These are phyloP conservation scores for Drosophila barbarae DNA, from an alignment of 2,888 invertebrate genomes.

Conservation along the genomic window DNA sequence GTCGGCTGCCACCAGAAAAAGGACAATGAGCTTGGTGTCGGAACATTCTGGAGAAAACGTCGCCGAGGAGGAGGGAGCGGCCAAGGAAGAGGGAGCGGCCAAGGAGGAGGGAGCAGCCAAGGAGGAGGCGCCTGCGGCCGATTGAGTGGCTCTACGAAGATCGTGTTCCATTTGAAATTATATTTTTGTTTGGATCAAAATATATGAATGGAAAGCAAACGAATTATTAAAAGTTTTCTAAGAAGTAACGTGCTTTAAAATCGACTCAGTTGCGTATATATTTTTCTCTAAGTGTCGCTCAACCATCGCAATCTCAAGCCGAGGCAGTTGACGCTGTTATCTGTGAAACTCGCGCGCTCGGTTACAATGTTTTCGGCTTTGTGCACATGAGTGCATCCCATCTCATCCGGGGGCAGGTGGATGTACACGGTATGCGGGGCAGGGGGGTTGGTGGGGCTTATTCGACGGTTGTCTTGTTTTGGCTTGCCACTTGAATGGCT, in stretches of 20 bases:
- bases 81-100: slow-evolving; percentile 2
- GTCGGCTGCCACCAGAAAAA: slow-evolving; percentile 17
- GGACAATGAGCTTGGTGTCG: neutral
- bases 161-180: neutral
- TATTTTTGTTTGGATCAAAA: neutral
- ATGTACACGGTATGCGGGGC: neutral
- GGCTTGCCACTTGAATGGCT: slow-evolving; percentile 72
- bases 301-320: slow-evolving; percentile 14
- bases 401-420: slow-evolving; percentile 31
- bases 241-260: too few species aligned
- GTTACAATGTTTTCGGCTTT: slow-evolving; percentile 60
- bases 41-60: neutral
- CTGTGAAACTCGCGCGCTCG: slow-evolving; percentile 61
- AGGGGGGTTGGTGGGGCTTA: slow-evolving; percentile 14
- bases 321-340: slow-evolving; percentile 51
- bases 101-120: neutral
- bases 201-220: too few species aligned
- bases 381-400: slow-evolving; percentile 70
- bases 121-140: slow-evolving; percentile 3
- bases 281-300: slow-evolving; percentile 7
- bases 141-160: neutral
- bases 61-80: slow-evolving; percentile 1
- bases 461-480: slow-evolving; percentile 53
- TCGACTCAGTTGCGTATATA: neutral
- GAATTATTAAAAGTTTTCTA: too few species aligned